A percentile compares a stretch with the other conserved stretches of the same genome.
These are phyloP conservation scores for Sphecodes monilicornis DNA, from an alignment of 2,888 invertebrate species.

Conservation along the genomic window DNA sequence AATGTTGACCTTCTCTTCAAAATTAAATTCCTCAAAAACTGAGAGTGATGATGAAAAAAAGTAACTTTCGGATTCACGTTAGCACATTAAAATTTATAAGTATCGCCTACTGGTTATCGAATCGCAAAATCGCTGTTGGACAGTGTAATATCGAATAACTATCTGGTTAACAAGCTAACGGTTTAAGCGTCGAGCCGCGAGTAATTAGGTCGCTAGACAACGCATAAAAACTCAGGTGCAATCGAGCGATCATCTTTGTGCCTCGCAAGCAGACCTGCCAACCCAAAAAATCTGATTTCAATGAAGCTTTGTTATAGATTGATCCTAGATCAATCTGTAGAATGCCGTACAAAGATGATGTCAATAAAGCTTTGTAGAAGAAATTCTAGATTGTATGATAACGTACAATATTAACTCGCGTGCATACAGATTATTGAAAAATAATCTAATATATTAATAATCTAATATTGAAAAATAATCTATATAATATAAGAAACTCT, in stretches of 20 bases:
- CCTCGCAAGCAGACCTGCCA: not conserved
- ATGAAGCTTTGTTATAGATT: not conserved
- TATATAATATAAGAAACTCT: not conserved
- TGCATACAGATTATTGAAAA: not conserved
- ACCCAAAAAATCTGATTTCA: not conserved
- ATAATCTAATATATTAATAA: too few species aligned
- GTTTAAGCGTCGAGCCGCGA: slow-evolving; percentile 37
- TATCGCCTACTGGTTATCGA: not conserved
- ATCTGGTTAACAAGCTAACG: slow-evolving; percentile 61
- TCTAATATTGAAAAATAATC: not conserved
- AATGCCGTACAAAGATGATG: not conserved
- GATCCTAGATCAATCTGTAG: not conserved
- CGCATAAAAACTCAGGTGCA: slow-evolving; percentile 73
- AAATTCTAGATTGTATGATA: too few species aligned
- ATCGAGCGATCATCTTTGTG: slow-evolving; percentile 41
- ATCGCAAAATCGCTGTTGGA: not conserved
- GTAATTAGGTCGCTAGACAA: slow-evolving; percentile 80
- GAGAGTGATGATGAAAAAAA: not conserved
- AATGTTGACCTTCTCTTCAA: not conserved
- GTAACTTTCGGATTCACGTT: not conserved
- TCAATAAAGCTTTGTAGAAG: too few species aligned
- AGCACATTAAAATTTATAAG: not conserved
- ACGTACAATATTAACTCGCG: too few species aligned
- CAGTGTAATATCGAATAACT: not conserved
- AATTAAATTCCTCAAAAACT: not conserved